phyloP scores from a whole-genome alignment of 1,140 invertebrate species.

The Drosophila repleta region DNA sequence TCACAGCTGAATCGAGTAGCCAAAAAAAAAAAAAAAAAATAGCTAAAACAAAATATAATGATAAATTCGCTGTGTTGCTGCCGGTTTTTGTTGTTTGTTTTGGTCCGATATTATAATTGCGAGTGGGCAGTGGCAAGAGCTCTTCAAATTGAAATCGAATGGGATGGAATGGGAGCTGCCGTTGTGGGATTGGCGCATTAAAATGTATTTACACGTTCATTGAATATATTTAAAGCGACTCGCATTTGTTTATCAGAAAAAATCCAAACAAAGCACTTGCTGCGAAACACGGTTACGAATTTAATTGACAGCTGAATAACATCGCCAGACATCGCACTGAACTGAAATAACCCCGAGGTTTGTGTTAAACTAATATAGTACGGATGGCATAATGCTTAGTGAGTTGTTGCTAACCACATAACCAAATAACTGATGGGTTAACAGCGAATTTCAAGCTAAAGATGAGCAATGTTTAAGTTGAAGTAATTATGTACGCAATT shows the following conservation, averaged over 20 bases:
- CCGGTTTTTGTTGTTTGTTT: constrained; percentile 52
- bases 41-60: constrained; percentile 35
- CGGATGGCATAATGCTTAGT: constrained; percentile 21
- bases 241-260: constrained; percentile 23
- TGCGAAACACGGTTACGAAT: constrained; percentile 41
- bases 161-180: constrained; percentile 8
- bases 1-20: constrained; percentile 15
- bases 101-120: constrained; percentile 46
- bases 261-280: constrained; percentile 23
- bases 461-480: not conserved
- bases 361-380: constrained; percentile 31
- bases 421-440: not conserved
- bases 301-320: constrained; percentile 67
- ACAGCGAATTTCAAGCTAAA: not conserved
- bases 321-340: constrained; percentile 36
- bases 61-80: constrained; percentile 47
- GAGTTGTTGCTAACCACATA: constrained; percentile 3
- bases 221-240: constrained; percentile 63
- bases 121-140: constrained; percentile 34
- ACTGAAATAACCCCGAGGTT: constrained; percentile 50
- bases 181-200: constrained; percentile 52
- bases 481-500: not conserved
- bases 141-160: constrained; percentile 5
- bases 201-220: constrained; percentile 79
- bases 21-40: constrained; percentile 17